Evolutionary conservation across 2,888 invertebrate genomes (phyloP), one percentile per base, ranked within the genome.

Genomic region (Tuberolachnus salignus): DNA sequence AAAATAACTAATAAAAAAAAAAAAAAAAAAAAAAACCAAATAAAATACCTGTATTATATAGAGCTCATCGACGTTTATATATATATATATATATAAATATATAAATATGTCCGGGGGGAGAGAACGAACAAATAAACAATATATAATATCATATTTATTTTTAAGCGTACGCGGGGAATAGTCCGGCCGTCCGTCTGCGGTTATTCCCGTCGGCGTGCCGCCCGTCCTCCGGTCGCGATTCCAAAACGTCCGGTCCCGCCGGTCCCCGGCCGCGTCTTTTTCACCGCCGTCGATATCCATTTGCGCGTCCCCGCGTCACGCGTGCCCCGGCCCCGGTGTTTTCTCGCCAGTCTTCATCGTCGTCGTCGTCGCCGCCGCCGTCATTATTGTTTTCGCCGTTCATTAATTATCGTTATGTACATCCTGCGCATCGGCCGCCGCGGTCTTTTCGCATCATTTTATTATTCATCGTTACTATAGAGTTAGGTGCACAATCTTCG

Each of bases 71-170:
- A 49, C 61, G 72, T 61, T n/a, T n/a, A n/a, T n/a, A n/a, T n/a
- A n/a, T n/a, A n/a, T n/a, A n/a, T n/a, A n/a, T n/a, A n/a, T n/a
- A n/a, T n/a, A n/a, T n/a, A n/a, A n/a, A n/a, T n/a, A n/a, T n/a
- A n/a, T n/a, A n/a, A n/a, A n/a, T 53, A 63, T 63, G 73, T 73
- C 73, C 63, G 73, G 21, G 73, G 42, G 51, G 23, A 59, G 11
- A 16, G 21, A 63, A 46, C 23, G 23, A 73, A 63, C 19, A 49
- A 49, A 26, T 42, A 73, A 59, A 53, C 14, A 16, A 10, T 42
- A 21, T 55, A 51, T 21, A 16, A n/a, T 42, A 34, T 34, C 6
- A 4, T 34, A 34, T 34, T 34, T 34, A 34, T 34, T 34, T 34
- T 34, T n/a, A n/a, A n/a, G n/a, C n/a, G n/a, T n/a, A n/a, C n/a